These are phyloP conservation scores for Cardiocondyla obscurior DNA, from an alignment of 1,140 invertebrate species.

Conservation along the genomic window DNA sequence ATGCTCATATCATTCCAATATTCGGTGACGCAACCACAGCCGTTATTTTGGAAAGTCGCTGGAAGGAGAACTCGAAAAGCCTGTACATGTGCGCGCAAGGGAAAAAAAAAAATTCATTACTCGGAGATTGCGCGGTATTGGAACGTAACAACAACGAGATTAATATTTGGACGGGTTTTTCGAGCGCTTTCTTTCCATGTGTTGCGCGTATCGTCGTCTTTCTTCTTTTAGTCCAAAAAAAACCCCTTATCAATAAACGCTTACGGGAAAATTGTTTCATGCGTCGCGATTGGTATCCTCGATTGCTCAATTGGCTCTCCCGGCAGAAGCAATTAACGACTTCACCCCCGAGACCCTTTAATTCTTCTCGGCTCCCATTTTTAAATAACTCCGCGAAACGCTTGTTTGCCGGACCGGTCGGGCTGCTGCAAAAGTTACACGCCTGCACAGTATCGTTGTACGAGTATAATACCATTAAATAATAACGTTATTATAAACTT, in stretches of 20 bases:
- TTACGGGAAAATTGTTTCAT: slow-evolving; percentile 30
- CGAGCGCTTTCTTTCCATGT: slow-evolving; percentile 33
- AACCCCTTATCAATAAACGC: slow-evolving; percentile 44
- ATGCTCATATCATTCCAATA: slow-evolving; percentile 62
- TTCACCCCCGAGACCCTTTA: slow-evolving; percentile 28
- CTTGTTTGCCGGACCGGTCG: slow-evolving; percentile 6
- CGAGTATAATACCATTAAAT: slow-evolving; percentile 34
- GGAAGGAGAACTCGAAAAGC: slow-evolving; percentile 58
- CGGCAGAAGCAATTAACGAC: slow-evolving; percentile 32
- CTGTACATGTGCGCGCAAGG: background rate
- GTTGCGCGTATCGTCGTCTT: slow-evolving; percentile 45
- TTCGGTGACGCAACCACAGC: slow-evolving; percentile 48
- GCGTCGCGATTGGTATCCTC: slow-evolving; percentile 25
- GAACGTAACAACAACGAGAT: slow-evolving; percentile 42
- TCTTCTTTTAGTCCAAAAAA: slow-evolving; percentile 42
- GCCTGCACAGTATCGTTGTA: slow-evolving; percentile 33
- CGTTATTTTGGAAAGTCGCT: slow-evolving; percentile 66
- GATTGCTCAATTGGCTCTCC: slow-evolving; percentile 39
- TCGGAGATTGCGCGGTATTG: slow-evolving; percentile 58
- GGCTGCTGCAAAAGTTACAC: slow-evolving; percentile 40
- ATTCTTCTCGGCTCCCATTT: slow-evolving; percentile 33
- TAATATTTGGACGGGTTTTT: slow-evolving; percentile 61
- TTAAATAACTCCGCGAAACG: slow-evolving; percentile 31
- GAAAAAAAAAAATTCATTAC: slow-evolving; percentile 68
- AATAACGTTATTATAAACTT: slow-evolving; percentile 51